Evolutionary conservation across 2,797 vertebrate species (phyloP).

Genomic region (Sebastes elongatus): DNA sequence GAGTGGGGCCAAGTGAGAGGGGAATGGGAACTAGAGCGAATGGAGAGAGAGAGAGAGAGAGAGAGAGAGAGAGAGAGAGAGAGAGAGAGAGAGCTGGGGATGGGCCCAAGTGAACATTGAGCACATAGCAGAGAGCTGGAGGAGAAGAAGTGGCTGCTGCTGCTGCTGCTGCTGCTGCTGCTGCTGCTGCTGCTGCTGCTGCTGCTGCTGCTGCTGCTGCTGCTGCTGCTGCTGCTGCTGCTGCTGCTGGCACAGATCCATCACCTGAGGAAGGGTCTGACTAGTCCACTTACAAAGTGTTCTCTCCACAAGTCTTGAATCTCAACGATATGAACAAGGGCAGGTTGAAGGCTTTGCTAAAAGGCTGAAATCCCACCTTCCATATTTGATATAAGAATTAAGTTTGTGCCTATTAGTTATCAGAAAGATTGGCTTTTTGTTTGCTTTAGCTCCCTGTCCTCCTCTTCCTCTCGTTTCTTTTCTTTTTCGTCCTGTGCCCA

Average conservation of each 20-base stretch:
- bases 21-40: slow-evolving; percentile 48
- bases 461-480: background rate
- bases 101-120: slow-evolving; percentile 56
- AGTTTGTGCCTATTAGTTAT: background rate
- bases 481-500: background rate
- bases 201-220: slow-evolving; percentile 39
- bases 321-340: background rate
- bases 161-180: slow-evolving; percentile 50
- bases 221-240: slow-evolving; percentile 37
- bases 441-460: background rate
- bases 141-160: slow-evolving; percentile 30
- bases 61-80: slow-evolving; percentile 28
- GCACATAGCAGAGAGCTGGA: slow-evolving; percentile 48
- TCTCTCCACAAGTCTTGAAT: slow-evolving; percentile 4
- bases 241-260: slow-evolving; percentile 55
- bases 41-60: slow-evolving; percentile 35
- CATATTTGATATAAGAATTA: background rate
- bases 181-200: slow-evolving; percentile 50
- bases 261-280: slow-evolving; percentile 41
- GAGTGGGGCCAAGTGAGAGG: slow-evolving; percentile 68
- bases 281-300: slow-evolving; percentile 9
- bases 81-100: slow-evolving; percentile 50
- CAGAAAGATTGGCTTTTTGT: background rate
- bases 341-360: background rate
- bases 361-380: background rate